Base-by-base conservation (phyloP, 2,113 vertebrate species). In the Zapornia atra region DNA sequence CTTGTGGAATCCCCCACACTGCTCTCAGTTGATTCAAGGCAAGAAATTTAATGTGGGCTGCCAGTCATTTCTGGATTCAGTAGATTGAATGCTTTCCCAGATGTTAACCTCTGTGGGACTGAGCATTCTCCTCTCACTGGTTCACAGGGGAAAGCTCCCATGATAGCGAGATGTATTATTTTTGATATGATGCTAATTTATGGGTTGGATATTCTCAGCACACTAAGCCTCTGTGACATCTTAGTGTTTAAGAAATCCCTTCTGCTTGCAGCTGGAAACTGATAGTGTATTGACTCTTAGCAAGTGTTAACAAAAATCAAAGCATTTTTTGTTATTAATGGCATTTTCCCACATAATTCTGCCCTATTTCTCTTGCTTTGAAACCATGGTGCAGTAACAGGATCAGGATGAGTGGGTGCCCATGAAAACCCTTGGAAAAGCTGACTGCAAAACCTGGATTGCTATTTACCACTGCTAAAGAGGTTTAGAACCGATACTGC, bases 51-150 rank as follows among this genome's bases (percentile, higher is more conserved):
- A 75, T 53, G 70, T 50, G 77, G 28, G 24, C 81, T 88, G 90
- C 77, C 78, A 68, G 64, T 86, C 18, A 71, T 86, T 94, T 89
- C 84, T 80, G 70, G 54, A 94, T 96, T 90, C 78, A 89, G 48
- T 66, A 78, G 84, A 94, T 36, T 91, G 89, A 92, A 51, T 72
- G 50, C 63, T 96, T 94, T 92, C 86, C 95, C 96, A 96, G 94
- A 92, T 92, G 84, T 96, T 91, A 93, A 92, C 79, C 68, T 93
- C 82, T 7, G 4, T 21, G 15, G 9, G 51, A 66, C 60, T 88
- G 64, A 97, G 61, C 46, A 51, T 44, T 88, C 42, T 94, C n/a
- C 65, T 71, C 66, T 94, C 83, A 91, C 88, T 73, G 70, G 25
- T 79, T 86, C 82, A 61, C 65, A 40, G 44, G 69, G 66, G 54